Percentiles rank a stretch among this genome's conserved stretches.
These are phyloP conservation scores for Biston betularia DNA, from an alignment of 2,888 invertebrate genomes.

Conservation along the genomic window DNA sequence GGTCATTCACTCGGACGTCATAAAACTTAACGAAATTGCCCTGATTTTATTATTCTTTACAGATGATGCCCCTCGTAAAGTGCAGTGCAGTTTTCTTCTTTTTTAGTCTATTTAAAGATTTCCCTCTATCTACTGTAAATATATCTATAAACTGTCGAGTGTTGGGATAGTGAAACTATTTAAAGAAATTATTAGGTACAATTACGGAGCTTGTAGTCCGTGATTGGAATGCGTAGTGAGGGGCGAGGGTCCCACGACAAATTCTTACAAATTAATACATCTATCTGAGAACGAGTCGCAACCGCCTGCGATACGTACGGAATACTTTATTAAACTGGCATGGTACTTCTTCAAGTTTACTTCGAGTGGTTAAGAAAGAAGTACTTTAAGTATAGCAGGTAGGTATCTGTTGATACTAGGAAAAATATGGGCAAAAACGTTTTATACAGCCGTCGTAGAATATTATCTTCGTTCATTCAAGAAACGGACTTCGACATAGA, in stretches of 20 bases:
- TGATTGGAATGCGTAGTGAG: conserved; percentile 80
- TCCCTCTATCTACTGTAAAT: conserved; percentile 16
- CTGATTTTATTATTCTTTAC: conserved; percentile 61
- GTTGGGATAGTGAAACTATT: conserved; percentile 66
- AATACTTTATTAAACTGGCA: conserved; percentile 77
- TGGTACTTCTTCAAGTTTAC: conserved; percentile 51
- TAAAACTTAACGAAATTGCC: conserved; percentile 61
- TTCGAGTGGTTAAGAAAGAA: conserved; percentile 7
- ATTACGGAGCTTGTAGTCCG: conserved; percentile 84
- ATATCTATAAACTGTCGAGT: conserved; percentile 27
- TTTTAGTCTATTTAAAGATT: conserved; percentile 44
- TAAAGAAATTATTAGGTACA: conserved; percentile 85
- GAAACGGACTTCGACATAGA: too few species aligned
- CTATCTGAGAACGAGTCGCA: conserved; percentile 73
- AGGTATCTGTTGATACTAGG: not conserved
- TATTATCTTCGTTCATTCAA: too few species aligned
- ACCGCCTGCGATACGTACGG: conserved; percentile 75
- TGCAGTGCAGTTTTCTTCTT: conserved; percentile 38
- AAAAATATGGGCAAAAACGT: not conserved
- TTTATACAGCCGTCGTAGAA: too few species aligned
- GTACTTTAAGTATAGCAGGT: not conserved
- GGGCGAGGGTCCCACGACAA: conserved; percentile 81
- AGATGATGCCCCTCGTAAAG: conserved; percentile 56
- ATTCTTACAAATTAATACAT: conserved; percentile 86
- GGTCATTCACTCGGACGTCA: conserved; percentile 56